Evolutionary conservation across 92 coral and sea anemone genomes (phyloP).

Genomic region (Palythoa caribaeorum): DNA sequence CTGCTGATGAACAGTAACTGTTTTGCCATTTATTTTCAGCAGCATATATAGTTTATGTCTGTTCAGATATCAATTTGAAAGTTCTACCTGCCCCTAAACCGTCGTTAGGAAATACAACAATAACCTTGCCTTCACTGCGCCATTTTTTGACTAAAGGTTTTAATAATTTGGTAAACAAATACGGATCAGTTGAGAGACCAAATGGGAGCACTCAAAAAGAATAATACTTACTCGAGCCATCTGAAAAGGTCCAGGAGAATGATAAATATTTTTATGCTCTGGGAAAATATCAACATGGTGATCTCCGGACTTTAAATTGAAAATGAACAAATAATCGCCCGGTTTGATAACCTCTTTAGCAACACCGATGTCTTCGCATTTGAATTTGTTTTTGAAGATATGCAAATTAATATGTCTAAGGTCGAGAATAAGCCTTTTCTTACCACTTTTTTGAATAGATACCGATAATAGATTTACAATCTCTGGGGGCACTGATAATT

Average conservation of each 20-base stretch:
- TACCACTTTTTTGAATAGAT: no score
- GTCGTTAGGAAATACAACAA: no score
- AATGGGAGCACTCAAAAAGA: constrained; percentile 49
- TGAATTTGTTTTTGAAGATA: constrained; percentile 18
- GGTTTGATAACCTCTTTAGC: constrained; percentile 28
- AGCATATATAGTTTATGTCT: no score
- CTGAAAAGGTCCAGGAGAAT: constrained; percentile 46
- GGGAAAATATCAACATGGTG: constrained; percentile 38
- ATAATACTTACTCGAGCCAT: constrained; percentile 15
- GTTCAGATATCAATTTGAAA: no score
- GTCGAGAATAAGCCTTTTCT: constrained; percentile 51
- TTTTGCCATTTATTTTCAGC: no score
- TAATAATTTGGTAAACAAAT: no score
- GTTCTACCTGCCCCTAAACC: no score
- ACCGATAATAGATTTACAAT: neutral
- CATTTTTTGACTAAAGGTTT: no score
- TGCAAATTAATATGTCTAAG: constrained; percentile 62
- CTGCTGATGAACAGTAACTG: no score
- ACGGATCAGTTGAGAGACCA: neutral
- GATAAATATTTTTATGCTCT: constrained; percentile 4
- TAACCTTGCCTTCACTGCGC: no score
- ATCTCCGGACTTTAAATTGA: constrained; percentile 29
- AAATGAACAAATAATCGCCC: constrained; percentile 50
- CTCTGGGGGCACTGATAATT: constrained; percentile 33
- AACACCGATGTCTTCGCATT: no score